These are phyloP conservation scores for Lagopus leucura DNA, from an alignment of 2,113 vertebrate genomes.

Conservation along the genomic window DNA sequence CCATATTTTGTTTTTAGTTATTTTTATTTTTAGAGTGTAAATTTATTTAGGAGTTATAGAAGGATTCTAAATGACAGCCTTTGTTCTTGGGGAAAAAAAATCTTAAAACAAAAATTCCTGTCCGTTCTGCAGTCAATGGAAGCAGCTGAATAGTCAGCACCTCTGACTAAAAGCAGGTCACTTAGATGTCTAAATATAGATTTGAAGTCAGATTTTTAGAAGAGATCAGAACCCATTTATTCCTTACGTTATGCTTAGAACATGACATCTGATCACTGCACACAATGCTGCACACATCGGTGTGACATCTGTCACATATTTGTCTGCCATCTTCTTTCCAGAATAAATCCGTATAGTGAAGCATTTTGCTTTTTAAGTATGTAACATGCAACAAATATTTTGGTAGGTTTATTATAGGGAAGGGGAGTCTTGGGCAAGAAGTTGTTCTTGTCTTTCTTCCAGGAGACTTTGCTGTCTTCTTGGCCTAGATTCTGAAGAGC, in stretches of 20 bases:
- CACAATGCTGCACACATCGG: neutral
- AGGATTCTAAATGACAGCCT: neutral
- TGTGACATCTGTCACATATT: fast-evolving
- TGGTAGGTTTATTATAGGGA: neutral
- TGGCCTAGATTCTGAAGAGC: neutral
- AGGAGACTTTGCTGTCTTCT: neutral
- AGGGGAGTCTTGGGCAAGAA: neutral
- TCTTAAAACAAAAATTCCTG: neutral
- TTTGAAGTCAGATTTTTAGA: constrained; percentile 34
- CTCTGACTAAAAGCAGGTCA: constrained; percentile 53
- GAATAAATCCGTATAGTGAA: neutral
- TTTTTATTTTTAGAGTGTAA: neutral
- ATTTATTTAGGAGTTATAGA: neutral
- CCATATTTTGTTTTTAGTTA: neutral
- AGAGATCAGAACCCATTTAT: constrained; percentile 1
- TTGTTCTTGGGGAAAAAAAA: neutral
- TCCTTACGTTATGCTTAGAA: neutral
- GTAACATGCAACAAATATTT: neutral
- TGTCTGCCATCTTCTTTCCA: neutral
- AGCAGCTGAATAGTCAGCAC: constrained; percentile 38
- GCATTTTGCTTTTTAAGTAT: neutral
- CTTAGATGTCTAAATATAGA: constrained; percentile 54
- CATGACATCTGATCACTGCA: neutral
- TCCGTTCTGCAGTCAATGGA: constrained; percentile 13
- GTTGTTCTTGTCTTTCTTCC: neutral